Conservation (phyloP, 2,888 invertebrate species). For the Stramonita haemastoma region DNA sequence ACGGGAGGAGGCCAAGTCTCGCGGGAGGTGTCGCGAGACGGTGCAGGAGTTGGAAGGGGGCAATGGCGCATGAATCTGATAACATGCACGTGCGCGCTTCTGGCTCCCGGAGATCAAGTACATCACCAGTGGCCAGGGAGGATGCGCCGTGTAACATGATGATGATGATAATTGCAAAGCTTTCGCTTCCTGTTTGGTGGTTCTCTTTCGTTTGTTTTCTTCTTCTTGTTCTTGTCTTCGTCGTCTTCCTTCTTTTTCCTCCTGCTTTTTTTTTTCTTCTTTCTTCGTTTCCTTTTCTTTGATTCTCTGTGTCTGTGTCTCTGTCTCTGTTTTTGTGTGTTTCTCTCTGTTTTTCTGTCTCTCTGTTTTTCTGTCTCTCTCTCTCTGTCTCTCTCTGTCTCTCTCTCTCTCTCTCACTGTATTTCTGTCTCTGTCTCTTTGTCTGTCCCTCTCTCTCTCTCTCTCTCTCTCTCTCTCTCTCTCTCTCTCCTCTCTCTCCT, state of each 20-base stretch:
- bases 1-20: slow-evolving; percentile 10
- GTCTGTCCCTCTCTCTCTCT: not conserved
- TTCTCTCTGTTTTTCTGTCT: not conserved
- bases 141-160: slow-evolving; percentile 7
- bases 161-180: slow-evolving; percentile 16
- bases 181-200: not conserved
- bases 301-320: not conserved
- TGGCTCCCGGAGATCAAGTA: not conserved
- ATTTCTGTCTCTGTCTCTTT: not conserved
- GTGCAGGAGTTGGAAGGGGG: not conserved
- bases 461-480: not conserved
- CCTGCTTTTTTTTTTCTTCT: not conserved
- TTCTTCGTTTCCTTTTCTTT: too few relatives aligned
- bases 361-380: not conserved
- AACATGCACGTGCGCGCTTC: slow-evolving; percentile 1
- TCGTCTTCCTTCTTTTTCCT: too few relatives aligned
- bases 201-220: not conserved
- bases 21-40: slow-evolving; percentile 9
- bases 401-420: not conserved
- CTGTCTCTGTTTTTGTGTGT: too few relatives aligned
- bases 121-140: not conserved
- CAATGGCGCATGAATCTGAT: slow-evolving; percentile 21
- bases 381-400: not conserved
- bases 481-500: not conserved
- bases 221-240: too few relatives aligned